These are phyloP conservation scores for Dipus sagitta DNA, from an alignment of 2,797 vertebrate species.

Conservation along the genomic window DNA sequence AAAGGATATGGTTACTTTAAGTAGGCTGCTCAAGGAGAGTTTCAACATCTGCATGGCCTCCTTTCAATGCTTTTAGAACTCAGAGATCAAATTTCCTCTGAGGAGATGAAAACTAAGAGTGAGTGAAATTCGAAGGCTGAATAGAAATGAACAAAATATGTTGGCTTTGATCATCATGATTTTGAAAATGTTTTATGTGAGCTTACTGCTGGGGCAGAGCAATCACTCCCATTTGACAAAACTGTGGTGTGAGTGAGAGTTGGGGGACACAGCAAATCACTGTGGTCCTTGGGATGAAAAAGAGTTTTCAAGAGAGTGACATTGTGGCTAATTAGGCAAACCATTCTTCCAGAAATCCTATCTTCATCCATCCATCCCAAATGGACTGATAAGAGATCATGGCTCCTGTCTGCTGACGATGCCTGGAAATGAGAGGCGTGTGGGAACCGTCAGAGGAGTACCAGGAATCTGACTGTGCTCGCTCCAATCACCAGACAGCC, in stretches of 20 bases:
- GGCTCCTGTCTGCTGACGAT: background rate
- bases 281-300: background rate
- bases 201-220: background rate
- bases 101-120: background rate
- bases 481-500: background rate
- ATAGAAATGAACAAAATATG: background rate
- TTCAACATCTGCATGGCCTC: background rate
- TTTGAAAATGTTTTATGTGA: background rate
- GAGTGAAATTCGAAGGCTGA: background rate
- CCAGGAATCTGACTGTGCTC: background rate
- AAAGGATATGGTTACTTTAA: background rate
- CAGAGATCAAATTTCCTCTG: background rate
- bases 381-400: background rate
- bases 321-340: background rate
- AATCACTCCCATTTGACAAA: too few species aligned
- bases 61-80: background rate
- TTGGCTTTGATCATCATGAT: background rate
- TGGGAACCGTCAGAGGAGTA: background rate
- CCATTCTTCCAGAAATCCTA: background rate
- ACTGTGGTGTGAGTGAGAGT: accelerated
- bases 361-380: too few species aligned
- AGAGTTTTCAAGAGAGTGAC: background rate
- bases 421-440: background rate
- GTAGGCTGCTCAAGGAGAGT: background rate
- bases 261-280: accelerated